Conservation (phyloP, 2,797 vertebrate genomes). For the Borostomias antarcticus region DNA sequence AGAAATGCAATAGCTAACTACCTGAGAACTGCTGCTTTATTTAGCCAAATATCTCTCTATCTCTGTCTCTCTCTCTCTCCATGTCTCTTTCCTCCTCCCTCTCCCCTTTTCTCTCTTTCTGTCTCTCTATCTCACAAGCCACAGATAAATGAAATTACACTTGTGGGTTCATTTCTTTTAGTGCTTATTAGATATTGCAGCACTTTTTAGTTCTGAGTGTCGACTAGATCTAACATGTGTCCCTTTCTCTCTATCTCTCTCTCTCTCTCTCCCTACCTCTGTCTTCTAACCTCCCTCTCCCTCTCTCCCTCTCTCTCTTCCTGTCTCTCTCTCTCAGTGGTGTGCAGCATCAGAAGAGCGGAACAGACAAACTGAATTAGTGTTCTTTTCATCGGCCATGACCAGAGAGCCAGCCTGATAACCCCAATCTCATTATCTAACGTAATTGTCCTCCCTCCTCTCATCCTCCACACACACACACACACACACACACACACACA, state of each 20-base stretch:
- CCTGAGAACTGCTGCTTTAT: constrained; percentile 32
- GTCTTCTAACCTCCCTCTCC: background rate
- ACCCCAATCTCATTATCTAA: constrained; percentile 77
- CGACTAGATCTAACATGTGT: constrained; percentile 22
- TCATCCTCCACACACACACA: constrained; percentile 33
- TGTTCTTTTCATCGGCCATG: constrained; percentile 78
- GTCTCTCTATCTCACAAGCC: background rate
- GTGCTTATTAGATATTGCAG: constrained; percentile 56
- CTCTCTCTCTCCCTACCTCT: constrained; percentile 21
- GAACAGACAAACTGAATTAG: constrained; percentile 76
- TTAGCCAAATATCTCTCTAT: background rate
- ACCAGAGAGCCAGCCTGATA: constrained; percentile 73
- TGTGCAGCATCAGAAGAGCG: constrained; percentile 59
- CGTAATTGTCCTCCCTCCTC: constrained; percentile 68
- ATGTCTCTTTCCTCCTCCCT: background rate
- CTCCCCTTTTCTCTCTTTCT: too few species aligned
- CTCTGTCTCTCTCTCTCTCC: background rate
- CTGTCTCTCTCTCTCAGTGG: background rate
- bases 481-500: constrained; percentile 36
- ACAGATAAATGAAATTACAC: constrained; percentile 8
- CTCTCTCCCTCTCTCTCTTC: background rate
- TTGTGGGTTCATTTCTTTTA: constrained; percentile 52
- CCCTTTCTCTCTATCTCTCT: constrained; percentile 17
- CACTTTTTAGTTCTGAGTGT: constrained; percentile 63
- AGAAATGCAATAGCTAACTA: constrained; percentile 31